Evolutionary conservation across 2,113 vertebrate species (phyloP).

Genomic region (Pogonocichla stellata): DNA sequence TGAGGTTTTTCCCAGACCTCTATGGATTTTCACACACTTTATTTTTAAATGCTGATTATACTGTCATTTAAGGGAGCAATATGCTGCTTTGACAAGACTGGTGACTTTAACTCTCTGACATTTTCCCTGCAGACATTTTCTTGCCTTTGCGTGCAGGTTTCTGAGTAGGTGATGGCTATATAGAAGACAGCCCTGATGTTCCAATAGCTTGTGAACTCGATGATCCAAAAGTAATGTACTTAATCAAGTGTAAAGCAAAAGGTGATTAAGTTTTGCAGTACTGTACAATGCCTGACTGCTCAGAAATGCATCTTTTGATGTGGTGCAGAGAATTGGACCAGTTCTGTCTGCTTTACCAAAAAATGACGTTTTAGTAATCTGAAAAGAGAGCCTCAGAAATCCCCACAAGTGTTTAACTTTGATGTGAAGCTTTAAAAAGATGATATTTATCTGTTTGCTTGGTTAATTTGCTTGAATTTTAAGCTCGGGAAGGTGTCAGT

Average conservation of each 20-base stretch:
- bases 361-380: not conserved
- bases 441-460: conserved; percentile 50
- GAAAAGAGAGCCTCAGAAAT: conserved; percentile 46
- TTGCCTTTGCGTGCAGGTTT: not conserved
- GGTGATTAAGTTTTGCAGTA: conserved; percentile 54
- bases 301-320: conserved; percentile 59
- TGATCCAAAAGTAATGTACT: conserved; percentile 60
- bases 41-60: conserved; percentile 20
- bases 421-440: conserved; percentile 37
- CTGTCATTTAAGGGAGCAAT: conserved; percentile 2
- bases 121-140: not conserved
- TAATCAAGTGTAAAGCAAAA: conserved; percentile 68
- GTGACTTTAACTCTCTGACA: not conserved
- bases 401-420: conserved; percentile 48
- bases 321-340: conserved; percentile 50
- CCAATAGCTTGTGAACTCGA: conserved; percentile 52
- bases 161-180: conserved; percentile 17
- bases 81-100: not conserved
- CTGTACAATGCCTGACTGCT: conserved; percentile 62
- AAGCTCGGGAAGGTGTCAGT: not conserved
- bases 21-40: not conserved
- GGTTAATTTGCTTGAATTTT: conserved; percentile 49
- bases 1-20: not conserved
- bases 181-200: conserved; percentile 21
- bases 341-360: conserved; percentile 42